These are phyloP conservation scores for Rhadina sibilatrix DNA, from an alignment of 2,113 vertebrate genomes.

Conservation along the genomic window DNA sequence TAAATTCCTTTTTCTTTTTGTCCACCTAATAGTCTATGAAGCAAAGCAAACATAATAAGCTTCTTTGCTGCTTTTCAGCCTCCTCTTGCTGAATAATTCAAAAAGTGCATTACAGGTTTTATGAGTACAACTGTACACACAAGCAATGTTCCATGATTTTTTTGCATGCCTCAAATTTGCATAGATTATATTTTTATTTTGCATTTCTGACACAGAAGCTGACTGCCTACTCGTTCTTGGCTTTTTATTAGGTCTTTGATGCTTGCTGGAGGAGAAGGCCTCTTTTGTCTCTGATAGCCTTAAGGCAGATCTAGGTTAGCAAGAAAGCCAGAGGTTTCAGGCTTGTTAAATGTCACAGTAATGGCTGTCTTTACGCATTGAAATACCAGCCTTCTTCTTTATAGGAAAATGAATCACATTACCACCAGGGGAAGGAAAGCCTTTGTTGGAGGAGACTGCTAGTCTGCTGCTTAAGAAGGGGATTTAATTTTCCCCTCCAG, in stretches of 20 bases:
- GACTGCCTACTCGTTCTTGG: constrained; percentile 73
- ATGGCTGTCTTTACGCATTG: constrained; percentile 79
- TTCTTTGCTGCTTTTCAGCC: constrained; percentile 69
- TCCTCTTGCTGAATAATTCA: constrained; percentile 63
- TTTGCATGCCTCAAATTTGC: constrained; percentile 72
- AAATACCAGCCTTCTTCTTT: constrained; percentile 81
- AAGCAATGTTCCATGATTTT: constrained; percentile 54
- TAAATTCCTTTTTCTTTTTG: constrained; percentile 89
- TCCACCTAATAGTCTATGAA: constrained; percentile 86
- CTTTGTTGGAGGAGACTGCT: constrained; percentile 72
- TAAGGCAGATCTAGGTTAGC: constrained; percentile 80
- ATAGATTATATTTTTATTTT: constrained; percentile 82
- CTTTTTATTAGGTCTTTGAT: constrained; percentile 83
- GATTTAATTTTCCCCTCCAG: constrained; percentile 70
- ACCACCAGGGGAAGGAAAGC: constrained; percentile 66
- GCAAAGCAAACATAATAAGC: constrained; percentile 84
- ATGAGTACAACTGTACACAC: constrained; percentile 55
- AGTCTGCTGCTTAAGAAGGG: constrained; percentile 72
- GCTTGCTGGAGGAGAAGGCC: constrained; percentile 82
- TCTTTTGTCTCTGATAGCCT: constrained; percentile 84
- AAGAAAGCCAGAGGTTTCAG: constrained; percentile 76
- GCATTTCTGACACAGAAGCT: constrained; percentile 76
- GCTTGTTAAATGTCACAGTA: constrained; percentile 87
- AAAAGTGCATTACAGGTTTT: constrained; percentile 47
- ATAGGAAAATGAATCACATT: constrained; percentile 74